These are phyloP conservation scores for Drepana falcataria DNA, from an alignment of 2,888 invertebrate species.

Conservation along the genomic window DNA sequence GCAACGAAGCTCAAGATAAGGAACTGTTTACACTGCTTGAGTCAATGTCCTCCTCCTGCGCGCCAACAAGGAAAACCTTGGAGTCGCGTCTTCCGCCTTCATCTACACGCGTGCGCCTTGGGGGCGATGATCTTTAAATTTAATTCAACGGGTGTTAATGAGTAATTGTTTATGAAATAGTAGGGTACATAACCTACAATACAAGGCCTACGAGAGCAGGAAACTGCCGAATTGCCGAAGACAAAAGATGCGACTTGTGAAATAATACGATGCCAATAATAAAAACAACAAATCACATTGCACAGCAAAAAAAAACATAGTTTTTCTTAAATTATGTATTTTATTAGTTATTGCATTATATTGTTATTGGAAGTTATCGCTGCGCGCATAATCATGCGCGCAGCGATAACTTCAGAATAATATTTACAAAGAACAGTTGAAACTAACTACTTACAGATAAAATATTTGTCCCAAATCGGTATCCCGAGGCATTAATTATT, in stretches of 20 bases:
- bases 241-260: neutral
- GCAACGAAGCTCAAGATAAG: constrained; percentile 71
- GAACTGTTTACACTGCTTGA: constrained; percentile 77
- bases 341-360: too few species aligned
- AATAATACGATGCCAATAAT: neutral
- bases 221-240: neutral
- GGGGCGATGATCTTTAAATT: constrained; percentile 56
- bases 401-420: too few species aligned
- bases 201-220: neutral
- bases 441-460: too few species aligned
- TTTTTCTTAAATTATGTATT: too few species aligned
- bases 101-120: constrained; percentile 43
- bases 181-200: neutral
- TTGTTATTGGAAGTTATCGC: too few species aligned
- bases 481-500: too few species aligned
- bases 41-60: constrained; percentile 75
- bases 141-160: constrained; percentile 29
- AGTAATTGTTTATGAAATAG: constrained; percentile 24
- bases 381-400: too few species aligned
- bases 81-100: constrained; percentile 60
- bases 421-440: too few species aligned
- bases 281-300: neutral
- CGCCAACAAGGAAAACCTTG: constrained; percentile 71
- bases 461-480: too few species aligned
- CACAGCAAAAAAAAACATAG: too few species aligned